phyloP scores from a whole-genome alignment of 2,888 invertebrate species.

The Atethmia centrago region DNA sequence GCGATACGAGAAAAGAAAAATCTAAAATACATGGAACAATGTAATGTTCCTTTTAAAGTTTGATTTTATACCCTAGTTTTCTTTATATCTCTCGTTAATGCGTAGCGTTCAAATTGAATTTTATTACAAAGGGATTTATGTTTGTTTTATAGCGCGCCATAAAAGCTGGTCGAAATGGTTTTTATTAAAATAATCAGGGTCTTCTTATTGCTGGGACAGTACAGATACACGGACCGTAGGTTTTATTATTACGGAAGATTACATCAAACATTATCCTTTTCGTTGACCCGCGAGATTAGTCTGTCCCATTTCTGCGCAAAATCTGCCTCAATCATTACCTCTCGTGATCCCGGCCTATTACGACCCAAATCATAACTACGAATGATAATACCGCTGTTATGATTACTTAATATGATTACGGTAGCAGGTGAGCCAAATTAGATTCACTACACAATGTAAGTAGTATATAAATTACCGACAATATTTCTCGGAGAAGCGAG shows the following conservation, averaged over 20 bases:
- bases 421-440: slow-evolving; percentile 44
- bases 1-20: slow-evolving; percentile 3
- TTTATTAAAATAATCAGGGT: slow-evolving; percentile 65
- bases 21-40: not conserved
- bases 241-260: slow-evolving; percentile 14
- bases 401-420: slow-evolving; percentile 31
- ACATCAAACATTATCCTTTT: slow-evolving; percentile 9
- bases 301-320: slow-evolving; percentile 12
- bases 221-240: not conserved
- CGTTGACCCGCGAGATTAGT: slow-evolving; percentile 26
- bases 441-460: slow-evolving; percentile 23
- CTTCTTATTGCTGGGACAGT: slow-evolving; percentile 31
- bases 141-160: slow-evolving; percentile 62
- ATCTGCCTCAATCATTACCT: slow-evolving; percentile 28
- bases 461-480: slow-evolving; percentile 28
- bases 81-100: slow-evolving; percentile 59
- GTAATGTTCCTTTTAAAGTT: slow-evolving; percentile 49
- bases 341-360: slow-evolving; percentile 39
- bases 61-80: slow-evolving; percentile 54
- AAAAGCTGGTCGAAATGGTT: slow-evolving; percentile 59
- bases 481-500: slow-evolving; percentile 39
- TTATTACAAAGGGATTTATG: slow-evolving; percentile 65
- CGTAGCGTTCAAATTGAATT: slow-evolving; percentile 66
- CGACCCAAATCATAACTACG: slow-evolving; percentile 44
- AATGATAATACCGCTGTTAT: slow-evolving; percentile 36